A percentile compares a stretch with the other conserved stretches of the same genome.
Conservation (phyloP, 1,140 invertebrate genomes). For the Nylanderia fulva region DNA sequence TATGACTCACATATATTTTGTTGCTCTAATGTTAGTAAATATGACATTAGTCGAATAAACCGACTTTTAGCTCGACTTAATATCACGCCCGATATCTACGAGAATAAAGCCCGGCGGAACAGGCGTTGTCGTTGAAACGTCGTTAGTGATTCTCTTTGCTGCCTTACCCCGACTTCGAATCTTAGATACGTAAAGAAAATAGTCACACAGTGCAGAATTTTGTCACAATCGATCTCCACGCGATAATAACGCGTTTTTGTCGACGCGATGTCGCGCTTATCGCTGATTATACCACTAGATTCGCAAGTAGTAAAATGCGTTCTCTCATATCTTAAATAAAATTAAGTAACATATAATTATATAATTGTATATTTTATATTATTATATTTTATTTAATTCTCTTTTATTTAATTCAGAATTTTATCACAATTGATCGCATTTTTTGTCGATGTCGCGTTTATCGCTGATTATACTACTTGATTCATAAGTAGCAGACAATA, state of each 20-base stretch:
- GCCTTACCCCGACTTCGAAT: constrained; percentile 29
- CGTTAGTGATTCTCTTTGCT: constrained; percentile 37
- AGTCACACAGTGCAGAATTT: constrained; percentile 33
- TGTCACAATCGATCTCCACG: constrained; percentile 12
- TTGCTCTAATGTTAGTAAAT: constrained; percentile 45
- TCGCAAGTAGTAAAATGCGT: background rate
- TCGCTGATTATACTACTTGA: too few species aligned
- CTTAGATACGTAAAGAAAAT: constrained; percentile 21
- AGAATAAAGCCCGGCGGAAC: constrained; percentile 30
- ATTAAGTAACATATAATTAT: too few species aligned
- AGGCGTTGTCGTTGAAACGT: constrained; percentile 52
- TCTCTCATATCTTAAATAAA: too few species aligned
- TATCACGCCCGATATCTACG: constrained; percentile 52
- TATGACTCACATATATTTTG: constrained; percentile 50
- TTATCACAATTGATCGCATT: too few species aligned
- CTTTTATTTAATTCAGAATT: too few species aligned
- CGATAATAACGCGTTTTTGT: constrained; percentile 24
- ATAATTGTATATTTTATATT: too few species aligned
- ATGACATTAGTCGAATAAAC: constrained; percentile 59
- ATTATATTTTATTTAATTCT: too few species aligned
- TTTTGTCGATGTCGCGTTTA: too few species aligned
- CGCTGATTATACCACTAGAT: background rate
- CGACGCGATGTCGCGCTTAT: background rate
- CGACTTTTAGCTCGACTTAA: constrained; percentile 45
- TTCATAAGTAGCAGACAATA: too few species aligned